phyloP scores from a whole-genome alignment of 2,888 invertebrate genomes.

The Cyclophora albipunctata region DNA sequence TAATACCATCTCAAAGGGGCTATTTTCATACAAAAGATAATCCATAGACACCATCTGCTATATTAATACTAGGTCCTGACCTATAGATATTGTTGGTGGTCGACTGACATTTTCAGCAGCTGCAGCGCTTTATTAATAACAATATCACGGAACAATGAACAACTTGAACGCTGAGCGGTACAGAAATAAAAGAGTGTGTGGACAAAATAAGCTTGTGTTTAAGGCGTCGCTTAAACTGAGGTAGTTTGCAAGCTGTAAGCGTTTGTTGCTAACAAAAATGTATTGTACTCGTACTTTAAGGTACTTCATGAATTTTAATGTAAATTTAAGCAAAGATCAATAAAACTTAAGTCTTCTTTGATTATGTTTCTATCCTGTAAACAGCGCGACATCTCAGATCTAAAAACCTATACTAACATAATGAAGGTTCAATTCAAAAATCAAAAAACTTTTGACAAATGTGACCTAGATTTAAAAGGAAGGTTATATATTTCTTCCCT shows the following conservation, averaged over 20 bases:
- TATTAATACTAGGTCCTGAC: conserved; percentile 1
- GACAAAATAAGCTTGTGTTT: neutral
- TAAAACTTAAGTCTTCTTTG: neutral
- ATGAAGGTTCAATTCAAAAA: too few relatives aligned
- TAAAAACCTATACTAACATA: too few relatives aligned
- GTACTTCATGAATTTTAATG: neutral
- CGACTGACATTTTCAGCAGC: conserved; percentile 5
- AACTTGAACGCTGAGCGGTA: conserved; percentile 2
- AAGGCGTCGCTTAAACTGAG: neutral
- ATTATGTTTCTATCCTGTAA: too few relatives aligned
- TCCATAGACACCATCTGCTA: too few relatives aligned
- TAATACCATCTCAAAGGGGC: too few relatives aligned
- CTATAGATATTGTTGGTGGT: conserved; percentile 3
- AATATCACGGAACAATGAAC: conserved; percentile 4
- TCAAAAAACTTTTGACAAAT: too few relatives aligned
- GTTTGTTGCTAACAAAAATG: neutral
- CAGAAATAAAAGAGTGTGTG: neutral
- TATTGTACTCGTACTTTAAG: neutral
- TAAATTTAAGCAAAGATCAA: neutral
- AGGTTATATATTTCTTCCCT: neutral
- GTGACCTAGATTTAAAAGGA: neutral
- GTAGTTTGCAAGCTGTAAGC: neutral
- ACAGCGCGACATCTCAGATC: too few relatives aligned
- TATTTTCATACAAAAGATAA: too few relatives aligned
- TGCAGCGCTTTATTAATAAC: conserved; percentile 4